Evolutionary conservation across 2,888 invertebrate species (phyloP), one percentile per base, ranked within the genome.

Genomic region (Andrena bucephala): DNA sequence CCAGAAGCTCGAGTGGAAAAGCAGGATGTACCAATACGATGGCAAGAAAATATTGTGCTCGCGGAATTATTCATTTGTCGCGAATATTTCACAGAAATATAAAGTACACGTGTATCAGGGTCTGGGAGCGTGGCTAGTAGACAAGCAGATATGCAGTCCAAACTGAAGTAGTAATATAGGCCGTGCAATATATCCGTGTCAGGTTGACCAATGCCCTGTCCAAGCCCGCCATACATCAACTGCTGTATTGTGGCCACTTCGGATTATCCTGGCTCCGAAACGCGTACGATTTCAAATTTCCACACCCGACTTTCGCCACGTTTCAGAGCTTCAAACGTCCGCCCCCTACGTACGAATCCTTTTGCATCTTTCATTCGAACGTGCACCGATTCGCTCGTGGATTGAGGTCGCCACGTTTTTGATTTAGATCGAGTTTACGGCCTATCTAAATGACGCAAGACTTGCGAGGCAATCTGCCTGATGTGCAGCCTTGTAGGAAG

Each of bases 161-260:
- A 87, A 85, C 83, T 73, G 85, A 89, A 88, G 84, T 84, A 79
- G 88, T 87, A 85, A 89, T 89, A 87, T 85, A 90, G 89, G 84
- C 85, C 67, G 79, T 75, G 88, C 88, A 84, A 92, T 92, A 91
- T 89, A 90, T 92, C 86, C 83, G 88, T 63, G 92, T 91, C 91
- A 88, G 85, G 89, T 90, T 90, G 90, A 92, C 90, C 92, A 90
- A 91, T 90, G 91, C 85, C 89, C 91, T 88, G 89, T 89, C 88
- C 80, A 82, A 88, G 42, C 85, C 88, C 85, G 80, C 89, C 87
- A 89, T 92, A 88, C 85, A 92, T 92, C 91, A 92, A 88, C 88
- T 85, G 85, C 85, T 85, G 85, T 80, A 85, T 85, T 90, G 90
- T 91, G 89, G 90, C 89, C 90, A 90, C 89, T 91, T 90, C 84